Percentiles rank a stretch among this genome's conserved stretches.
Evolutionary conservation across 2,888 invertebrate species (phyloP).

Genomic region (Operophtera brumata): DNA sequence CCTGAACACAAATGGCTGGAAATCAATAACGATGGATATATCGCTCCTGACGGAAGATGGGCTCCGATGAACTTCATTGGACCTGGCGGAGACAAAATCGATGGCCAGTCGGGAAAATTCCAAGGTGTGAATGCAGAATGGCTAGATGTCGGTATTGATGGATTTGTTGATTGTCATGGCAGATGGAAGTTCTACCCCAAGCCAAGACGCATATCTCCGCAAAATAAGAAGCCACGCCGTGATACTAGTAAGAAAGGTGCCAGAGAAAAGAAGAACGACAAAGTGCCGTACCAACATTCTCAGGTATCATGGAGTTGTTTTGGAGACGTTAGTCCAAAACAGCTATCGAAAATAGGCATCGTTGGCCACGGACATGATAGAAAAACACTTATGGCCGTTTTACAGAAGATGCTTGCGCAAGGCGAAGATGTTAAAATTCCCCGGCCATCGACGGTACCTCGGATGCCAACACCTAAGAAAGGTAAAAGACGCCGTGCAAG

Average conservation of each 20-base stretch:
- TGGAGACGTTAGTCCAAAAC: conserved; percentile 56
- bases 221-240: conserved; percentile 28
- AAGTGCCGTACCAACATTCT: conserved; percentile 39
- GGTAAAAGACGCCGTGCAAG: conserved; percentile 21
- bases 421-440: conserved; percentile 61
- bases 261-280: conserved; percentile 41
- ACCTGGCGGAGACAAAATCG: conserved; percentile 61
- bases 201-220: conserved; percentile 23
- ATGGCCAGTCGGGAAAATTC: conserved; percentile 62
- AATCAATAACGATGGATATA: conserved; percentile 66
- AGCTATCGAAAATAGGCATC: conserved; percentile 66
- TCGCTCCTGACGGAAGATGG: conserved; percentile 67
- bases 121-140: conserved; percentile 55
- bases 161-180: conserved; percentile 57
- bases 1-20: conserved; percentile 65
- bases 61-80: conserved; percentile 62
- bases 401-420: conserved; percentile 52
- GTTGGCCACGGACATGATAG: conserved; percentile 68
- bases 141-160: conserved; percentile 67
- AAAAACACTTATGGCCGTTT: conserved; percentile 50
- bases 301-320: conserved; percentile 68
- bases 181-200: conserved; percentile 62
- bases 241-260: conserved; percentile 19
- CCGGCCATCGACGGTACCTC: conserved; percentile 46
- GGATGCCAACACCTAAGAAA: conserved; percentile 35